phyloP scores from a whole-genome alignment of 2,888 invertebrate species.

The Molorchus minor region DNA sequence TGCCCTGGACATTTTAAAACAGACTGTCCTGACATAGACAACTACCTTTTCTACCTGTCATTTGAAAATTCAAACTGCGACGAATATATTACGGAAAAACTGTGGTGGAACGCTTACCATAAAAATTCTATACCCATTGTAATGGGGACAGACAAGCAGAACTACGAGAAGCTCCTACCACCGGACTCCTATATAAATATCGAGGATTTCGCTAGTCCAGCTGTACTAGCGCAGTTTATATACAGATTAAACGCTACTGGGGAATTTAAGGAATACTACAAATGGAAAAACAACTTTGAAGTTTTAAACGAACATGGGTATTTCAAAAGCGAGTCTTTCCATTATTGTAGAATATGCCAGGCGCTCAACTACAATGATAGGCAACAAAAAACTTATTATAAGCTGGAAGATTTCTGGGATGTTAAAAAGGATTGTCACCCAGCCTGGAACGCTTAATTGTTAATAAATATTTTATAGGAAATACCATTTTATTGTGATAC shows the following conservation, averaged over 20 bases:
- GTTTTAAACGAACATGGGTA: constrained; percentile 75
- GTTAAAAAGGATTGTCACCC: constrained; percentile 50
- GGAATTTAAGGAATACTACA: constrained; percentile 64
- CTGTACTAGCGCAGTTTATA: constrained; percentile 66
- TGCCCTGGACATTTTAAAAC: constrained; percentile 71
- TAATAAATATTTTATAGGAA: not conserved
- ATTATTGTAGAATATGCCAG: constrained; percentile 74
- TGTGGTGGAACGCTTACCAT: constrained; percentile 71
- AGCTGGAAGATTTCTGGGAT: constrained; percentile 62
- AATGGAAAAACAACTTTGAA: constrained; percentile 69
- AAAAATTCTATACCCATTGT: constrained; percentile 73
- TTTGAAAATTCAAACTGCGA: constrained; percentile 76
- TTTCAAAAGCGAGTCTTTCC: constrained; percentile 68
- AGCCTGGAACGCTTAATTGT: constrained; percentile 48
- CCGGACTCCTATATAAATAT: constrained; percentile 71
- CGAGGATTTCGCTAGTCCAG: constrained; percentile 65
- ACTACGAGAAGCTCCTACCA: constrained; percentile 67
- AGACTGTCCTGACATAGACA: constrained; percentile 67
- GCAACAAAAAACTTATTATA: constrained; percentile 58
- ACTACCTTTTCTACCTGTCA: constrained; percentile 75
- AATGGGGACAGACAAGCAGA: constrained; percentile 66
- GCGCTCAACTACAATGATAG: constrained; percentile 71
- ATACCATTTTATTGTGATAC: constrained; percentile 13
- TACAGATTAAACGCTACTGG: constrained; percentile 61
- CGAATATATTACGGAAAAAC: constrained; percentile 77